Conservation (phyloP, 2,113 vertebrate species). For the Tyto alba region DNA sequence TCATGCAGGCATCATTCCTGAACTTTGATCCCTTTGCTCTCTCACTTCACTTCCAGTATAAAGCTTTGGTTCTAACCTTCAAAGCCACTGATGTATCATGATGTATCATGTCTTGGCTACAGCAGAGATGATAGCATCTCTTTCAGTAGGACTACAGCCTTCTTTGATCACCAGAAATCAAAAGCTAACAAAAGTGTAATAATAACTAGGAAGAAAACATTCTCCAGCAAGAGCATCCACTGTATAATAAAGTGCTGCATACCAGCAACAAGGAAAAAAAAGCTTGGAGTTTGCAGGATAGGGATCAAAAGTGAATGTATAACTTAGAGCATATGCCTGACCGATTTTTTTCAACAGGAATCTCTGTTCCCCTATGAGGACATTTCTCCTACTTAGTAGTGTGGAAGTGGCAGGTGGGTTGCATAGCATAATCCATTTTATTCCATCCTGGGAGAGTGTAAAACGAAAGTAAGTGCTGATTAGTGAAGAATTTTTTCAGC, state of each 20-base stretch:
- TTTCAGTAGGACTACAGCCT: not conserved
- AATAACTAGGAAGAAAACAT: not conserved
- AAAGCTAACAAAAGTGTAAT: not conserved
- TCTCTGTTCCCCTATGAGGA: not conserved
- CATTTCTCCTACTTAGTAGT: not conserved
- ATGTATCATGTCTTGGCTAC: not conserved
- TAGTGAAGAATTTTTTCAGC: not conserved
- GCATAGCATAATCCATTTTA: not conserved
- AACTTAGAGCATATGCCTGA: not conserved
- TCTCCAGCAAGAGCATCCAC: not conserved
- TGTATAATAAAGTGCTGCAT: not conserved
- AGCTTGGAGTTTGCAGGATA: not conserved
- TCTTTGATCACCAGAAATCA: constrained; percentile 39
- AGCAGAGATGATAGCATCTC: not conserved
- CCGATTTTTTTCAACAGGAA: not conserved
- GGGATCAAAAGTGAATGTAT: not conserved
- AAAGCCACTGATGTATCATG: not conserved
- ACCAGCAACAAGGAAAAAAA: not conserved
- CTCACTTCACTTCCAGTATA: not conserved
- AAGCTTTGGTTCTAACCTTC: constrained; percentile 1
- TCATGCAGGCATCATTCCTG: not conserved
- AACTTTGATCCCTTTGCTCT: constrained; percentile 31
- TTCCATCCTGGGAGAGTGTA: not conserved
- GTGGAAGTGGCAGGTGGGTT: not conserved
- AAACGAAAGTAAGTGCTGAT: not conserved